Evolutionary conservation across 2,797 vertebrate species (phyloP), one percentile per base, ranked within the genome.

Genomic region (Bovichtus variegatus): DNA sequence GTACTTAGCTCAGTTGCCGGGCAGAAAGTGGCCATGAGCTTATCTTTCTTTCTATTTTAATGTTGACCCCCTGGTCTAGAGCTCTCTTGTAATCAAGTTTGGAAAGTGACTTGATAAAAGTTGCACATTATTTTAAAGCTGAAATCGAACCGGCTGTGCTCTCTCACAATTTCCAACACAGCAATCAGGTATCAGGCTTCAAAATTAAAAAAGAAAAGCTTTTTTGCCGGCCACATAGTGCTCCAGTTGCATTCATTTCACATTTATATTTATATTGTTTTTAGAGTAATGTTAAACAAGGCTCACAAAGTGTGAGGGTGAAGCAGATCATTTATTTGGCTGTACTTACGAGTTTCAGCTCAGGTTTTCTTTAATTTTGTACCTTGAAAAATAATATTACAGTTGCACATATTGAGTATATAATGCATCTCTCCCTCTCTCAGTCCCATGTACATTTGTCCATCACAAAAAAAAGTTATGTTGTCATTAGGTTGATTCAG

Each of bases 1-100:
- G 72, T 54, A 38, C 55, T 82, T 65, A 71, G 71, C 70, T 69
- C 50, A 54, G 63, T 83, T 78, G 71, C 49, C 60, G 25, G 79
- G 71, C 80, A 76, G 61, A 84, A 81, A 64, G 38, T 71, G 70
- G 51, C 75, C 75, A 71, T 46, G 49, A 67, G 78, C 67, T 83
- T 82, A 84, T 74, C 86, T 61, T 46, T 70, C 77, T 80, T 80
- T 78, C 36, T 74, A 25, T 58, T 34, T 80, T 64, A 67, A 80
- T 51, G 25, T 57, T 64, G 53, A 74, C 31, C 66, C 66, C 15
- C 66, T 66, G 15, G 49, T 34, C 49, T 9, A 25, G 25, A 65
- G 57, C 21, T 71, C n/a, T 63, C 36, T 25, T 27, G 4, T 41
- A 34, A 58, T 62, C 60, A 72, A 6, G 0, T 54, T 43, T 59